Percentiles rank a stretch among this genome's conserved stretches.
These are phyloP conservation scores for Eurystomus glaucurus DNA, from an alignment of 2,797 vertebrate species.

Conservation along the genomic window DNA sequence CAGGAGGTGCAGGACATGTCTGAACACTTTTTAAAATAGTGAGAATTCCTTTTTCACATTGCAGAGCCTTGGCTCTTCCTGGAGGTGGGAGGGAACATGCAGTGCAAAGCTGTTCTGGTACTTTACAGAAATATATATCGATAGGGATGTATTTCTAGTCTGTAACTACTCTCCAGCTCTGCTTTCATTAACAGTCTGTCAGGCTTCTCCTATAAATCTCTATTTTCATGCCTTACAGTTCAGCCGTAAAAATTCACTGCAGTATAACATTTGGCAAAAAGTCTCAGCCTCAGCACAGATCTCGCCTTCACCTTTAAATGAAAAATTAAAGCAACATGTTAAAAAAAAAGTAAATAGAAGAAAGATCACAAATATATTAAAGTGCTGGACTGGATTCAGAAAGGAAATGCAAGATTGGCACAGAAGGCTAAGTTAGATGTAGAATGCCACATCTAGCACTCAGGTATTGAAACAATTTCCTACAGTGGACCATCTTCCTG, in stretches of 20 bases:
- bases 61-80: not conserved
- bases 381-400: not conserved
- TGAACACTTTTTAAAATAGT: constrained; percentile 51
- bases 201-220: constrained; percentile 7
- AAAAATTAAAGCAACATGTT: not conserved
- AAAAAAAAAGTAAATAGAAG: not conserved
- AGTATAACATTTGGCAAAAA: not conserved
- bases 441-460: not conserved
- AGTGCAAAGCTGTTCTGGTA: not conserved
- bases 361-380: not conserved
- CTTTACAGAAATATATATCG: not conserved
- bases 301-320: not conserved
- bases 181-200: constrained; percentile 1
- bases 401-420: not conserved
- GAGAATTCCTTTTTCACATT: constrained; percentile 44
- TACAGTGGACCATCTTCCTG: not conserved
- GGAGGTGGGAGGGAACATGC: constrained; percentile 20
- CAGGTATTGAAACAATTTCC: not conserved
- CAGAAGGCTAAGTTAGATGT: not conserved
- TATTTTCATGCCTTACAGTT: not conserved
- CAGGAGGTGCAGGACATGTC: constrained; percentile 35
- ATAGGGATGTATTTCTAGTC: not conserved
- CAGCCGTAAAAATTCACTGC: not conserved
- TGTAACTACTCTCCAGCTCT: not conserved
- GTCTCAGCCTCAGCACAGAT: not conserved